Percentiles rank a stretch among this genome's conserved stretches.
Conservation (phyloP, 2,797 vertebrate species). For the Phataginus tricuspis region DNA sequence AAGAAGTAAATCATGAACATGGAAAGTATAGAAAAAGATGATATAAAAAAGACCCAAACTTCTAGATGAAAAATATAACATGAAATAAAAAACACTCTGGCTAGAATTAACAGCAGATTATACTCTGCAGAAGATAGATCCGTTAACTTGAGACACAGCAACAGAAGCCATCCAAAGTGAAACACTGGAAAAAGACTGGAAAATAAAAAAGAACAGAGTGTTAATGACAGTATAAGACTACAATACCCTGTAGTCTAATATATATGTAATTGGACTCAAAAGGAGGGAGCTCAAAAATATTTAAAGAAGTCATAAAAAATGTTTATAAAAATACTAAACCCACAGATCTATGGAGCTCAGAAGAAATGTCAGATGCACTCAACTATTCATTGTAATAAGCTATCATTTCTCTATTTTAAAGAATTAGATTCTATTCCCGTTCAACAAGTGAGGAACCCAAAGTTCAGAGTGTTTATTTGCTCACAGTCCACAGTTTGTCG, state of each 20-base stretch:
- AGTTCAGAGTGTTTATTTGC: not conserved
- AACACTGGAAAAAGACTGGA: not conserved
- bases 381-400: not conserved
- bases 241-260: not conserved
- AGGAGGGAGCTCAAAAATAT: not conserved
- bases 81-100: conserved; percentile 1
- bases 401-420: not conserved
- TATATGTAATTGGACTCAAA: not conserved
- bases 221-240: not conserved
- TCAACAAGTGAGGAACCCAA: not conserved
- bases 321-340: not conserved
- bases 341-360: not conserved
- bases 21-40: not conserved
- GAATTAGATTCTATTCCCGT: not conserved
- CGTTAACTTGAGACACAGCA: not conserved
- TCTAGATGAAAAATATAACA: conserved; percentile 42
- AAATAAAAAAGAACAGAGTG: not conserved
- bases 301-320: not conserved
- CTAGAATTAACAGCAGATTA: not conserved
- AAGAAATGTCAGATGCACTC: not conserved
- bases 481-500: not conserved
- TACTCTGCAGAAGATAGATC: not conserved
- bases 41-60: not conserved
- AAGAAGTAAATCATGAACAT: not conserved
- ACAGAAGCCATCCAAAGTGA: not conserved